phyloP scores from a whole-genome alignment of 1,140 invertebrate species.

The Brachionus rotundiformis region DNA sequence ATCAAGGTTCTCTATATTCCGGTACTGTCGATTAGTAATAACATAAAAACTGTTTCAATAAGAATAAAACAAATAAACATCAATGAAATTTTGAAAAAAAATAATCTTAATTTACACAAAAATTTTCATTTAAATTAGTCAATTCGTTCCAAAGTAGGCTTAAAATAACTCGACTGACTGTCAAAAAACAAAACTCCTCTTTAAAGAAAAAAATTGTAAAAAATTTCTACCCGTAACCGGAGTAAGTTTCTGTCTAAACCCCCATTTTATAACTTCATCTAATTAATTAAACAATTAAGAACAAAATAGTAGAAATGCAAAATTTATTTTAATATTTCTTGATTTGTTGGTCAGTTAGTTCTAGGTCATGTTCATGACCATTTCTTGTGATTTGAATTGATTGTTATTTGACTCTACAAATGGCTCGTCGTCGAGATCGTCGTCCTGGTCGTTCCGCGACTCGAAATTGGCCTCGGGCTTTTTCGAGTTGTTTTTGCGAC shows the following conservation, averaged over 20 bases:
- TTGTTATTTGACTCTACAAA: background rate
- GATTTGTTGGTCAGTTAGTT: background rate
- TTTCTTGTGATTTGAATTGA: constrained; percentile 18
- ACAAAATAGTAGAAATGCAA: constrained; percentile 36
- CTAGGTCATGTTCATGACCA: constrained; percentile 24
- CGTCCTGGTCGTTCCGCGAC: background rate
- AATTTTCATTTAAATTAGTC: background rate
- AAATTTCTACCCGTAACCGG: constrained; percentile 23
- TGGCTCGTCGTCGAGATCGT: constrained; percentile 10
- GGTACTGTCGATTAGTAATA: background rate
- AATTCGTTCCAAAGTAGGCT: background rate
- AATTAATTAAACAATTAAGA: background rate
- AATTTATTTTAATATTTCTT: constrained; percentile 3
- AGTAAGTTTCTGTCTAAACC: background rate
- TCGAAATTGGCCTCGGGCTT: background rate
- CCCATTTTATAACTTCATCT: constrained; percentile 6
- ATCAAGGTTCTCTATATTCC: background rate
- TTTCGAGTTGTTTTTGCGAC: constrained; percentile 18
- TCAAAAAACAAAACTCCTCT: background rate
- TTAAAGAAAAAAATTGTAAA: background rate
- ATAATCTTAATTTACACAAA: constrained; percentile 1
- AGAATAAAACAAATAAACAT: constrained; percentile 1
- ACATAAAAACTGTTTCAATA: constrained; percentile 12
- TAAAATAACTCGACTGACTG: constrained; percentile 4
- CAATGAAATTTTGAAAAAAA: background rate